These are phyloP conservation scores for Proteles cristata DNA, from an alignment of 2,113 vertebrate species.

Conservation along the genomic window DNA sequence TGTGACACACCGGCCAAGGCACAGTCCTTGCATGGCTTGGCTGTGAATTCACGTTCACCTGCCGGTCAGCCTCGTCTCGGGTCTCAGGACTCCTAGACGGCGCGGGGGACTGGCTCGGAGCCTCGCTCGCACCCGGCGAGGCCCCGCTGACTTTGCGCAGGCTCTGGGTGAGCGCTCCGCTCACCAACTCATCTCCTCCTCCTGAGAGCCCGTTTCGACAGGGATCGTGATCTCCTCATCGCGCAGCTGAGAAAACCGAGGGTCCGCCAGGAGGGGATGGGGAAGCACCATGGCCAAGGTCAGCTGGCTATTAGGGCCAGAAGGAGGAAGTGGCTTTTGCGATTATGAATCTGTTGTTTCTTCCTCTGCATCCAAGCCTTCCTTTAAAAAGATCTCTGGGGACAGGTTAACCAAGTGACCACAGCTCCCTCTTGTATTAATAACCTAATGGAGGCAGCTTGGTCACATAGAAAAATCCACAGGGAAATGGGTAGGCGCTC, in stretches of 20 bases:
- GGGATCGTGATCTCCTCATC: neutral
- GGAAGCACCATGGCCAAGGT: rapidly evolving
- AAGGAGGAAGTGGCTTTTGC: neutral
- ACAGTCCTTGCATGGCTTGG: rapidly evolving
- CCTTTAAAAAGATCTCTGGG: neutral
- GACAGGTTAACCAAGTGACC: neutral
- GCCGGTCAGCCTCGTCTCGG: neutral
- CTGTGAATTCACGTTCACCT: neutral
- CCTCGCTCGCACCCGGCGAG: neutral
- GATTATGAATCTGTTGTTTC: neutral
- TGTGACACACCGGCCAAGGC: neutral
- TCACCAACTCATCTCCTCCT: neutral
- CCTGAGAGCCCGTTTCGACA: rapidly evolving
- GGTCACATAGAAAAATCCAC: neutral
- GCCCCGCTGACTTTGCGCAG: neutral
- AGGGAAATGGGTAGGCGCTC: neutral
- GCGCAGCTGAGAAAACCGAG: neutral
- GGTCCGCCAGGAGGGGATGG: neutral
- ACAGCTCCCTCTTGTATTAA: neutral
- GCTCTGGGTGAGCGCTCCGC: neutral
- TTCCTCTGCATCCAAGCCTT: neutral
- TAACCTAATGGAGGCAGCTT: neutral
- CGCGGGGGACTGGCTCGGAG: neutral
- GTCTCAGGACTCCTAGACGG: neutral
- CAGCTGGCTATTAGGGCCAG: neutral